A percentile compares a stretch with the other conserved stretches of the same genome.
Evolutionary conservation across 30 jellyfish, hydroid and myxozoan species (phyloP).

Genomic region (Sanderia malayensis): DNA sequence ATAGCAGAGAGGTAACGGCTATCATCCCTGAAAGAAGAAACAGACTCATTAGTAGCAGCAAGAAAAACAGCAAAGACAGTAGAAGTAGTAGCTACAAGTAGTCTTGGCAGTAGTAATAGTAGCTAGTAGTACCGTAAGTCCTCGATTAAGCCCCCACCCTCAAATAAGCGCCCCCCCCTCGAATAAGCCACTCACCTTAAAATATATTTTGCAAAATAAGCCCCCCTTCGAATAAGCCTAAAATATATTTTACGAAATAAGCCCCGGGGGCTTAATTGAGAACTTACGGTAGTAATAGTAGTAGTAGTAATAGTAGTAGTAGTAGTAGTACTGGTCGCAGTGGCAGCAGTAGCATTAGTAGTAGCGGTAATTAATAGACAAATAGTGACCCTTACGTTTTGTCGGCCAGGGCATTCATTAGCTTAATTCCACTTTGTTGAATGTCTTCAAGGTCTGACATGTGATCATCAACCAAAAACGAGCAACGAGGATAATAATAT

Average conservation of each 20-base stretch:
- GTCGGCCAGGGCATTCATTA: conserved; percentile 53
- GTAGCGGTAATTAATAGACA: neutral
- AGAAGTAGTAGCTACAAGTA: no score
- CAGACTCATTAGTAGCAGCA: no score
- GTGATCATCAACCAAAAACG: conserved; percentile 38
- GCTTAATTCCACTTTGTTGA: conserved; percentile 61
- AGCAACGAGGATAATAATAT: conserved; percentile 72
- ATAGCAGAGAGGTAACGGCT: conserved; percentile 50
- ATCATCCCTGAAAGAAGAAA: conserved; percentile 74
- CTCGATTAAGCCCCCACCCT: no score
- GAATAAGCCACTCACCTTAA: neutral
- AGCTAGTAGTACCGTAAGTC: no score
- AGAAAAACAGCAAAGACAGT: no score
- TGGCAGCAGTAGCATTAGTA: neutral
- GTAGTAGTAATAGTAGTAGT: no score
- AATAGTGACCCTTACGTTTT: conserved; percentile 58
- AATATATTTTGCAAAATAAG: no score
- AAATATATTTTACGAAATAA: neutral
- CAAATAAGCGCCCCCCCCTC: no score
- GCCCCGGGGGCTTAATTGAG: neutral
- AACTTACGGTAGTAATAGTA: neutral
- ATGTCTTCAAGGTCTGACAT: conserved; percentile 67
- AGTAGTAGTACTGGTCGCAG: no score
- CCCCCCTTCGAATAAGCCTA: neutral
- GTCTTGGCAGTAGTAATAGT: no score